Conservation (phyloP, 2,113 vertebrate genomes). For the Gymnobelideus leadbeateri region DNA sequence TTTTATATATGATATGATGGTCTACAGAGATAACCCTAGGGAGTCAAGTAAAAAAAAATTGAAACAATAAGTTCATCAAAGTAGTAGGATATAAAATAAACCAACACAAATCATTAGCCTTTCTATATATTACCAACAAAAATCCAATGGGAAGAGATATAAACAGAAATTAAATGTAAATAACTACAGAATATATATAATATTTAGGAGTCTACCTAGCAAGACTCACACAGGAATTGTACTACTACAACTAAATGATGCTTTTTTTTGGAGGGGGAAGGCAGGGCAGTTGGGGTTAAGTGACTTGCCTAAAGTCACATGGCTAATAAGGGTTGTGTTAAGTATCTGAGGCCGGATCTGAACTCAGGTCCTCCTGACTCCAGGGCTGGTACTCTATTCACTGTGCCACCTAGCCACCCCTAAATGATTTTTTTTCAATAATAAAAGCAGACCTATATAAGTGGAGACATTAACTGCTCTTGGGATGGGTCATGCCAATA, state of each 20-base stretch:
- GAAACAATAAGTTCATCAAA: background rate
- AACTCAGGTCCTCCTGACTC: no score
- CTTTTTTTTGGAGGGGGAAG: no score
- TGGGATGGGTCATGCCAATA: no score
- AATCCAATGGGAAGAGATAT: background rate
- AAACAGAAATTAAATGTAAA: background rate
- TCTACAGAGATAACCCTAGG: background rate
- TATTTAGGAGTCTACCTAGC: background rate
- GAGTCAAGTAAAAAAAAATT: background rate
- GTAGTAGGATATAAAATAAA: background rate
- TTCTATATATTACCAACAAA: background rate
- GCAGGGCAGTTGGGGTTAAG: no score
- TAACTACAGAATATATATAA: background rate
- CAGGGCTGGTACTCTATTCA: no score
- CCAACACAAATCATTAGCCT: background rate
- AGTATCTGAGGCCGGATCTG: no score
- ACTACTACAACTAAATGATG: background rate
- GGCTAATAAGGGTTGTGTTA: no score
- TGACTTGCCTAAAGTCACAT: no score
- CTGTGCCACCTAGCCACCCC: no score
- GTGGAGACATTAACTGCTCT: background rate
- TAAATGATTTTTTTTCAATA: background rate
- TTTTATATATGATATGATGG: background rate
- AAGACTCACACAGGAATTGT: background rate
- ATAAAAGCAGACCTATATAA: background rate